These are phyloP conservation scores for Ianthella basta DNA, from an alignment of 37 sponge, comb jelly and placozoan genomes.

Conservation along the genomic window DNA sequence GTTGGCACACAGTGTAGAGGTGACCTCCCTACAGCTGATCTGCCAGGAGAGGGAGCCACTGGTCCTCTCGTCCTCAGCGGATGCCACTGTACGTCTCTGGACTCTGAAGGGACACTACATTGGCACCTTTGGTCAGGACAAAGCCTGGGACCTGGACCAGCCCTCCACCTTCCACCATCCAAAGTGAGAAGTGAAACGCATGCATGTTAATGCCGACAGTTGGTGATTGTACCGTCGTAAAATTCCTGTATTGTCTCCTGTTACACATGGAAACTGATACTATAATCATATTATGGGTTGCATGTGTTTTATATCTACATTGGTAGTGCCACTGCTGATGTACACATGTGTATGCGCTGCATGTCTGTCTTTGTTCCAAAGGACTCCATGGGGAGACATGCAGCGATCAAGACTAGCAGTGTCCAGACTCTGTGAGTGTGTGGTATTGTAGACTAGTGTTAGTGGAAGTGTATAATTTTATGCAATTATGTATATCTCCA, in stretches of 20 bases:
- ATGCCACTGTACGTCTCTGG: constrained; percentile 88
- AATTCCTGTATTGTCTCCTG: too few relatives aligned
- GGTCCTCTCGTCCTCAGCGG: constrained; percentile 80
- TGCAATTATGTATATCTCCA: neutral
- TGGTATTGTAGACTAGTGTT: neutral
- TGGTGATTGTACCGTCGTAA: neutral
- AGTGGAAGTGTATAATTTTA: neutral
- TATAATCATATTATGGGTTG: too few relatives aligned
- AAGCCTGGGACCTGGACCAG: constrained; percentile 48
- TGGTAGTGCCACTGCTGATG: too few relatives aligned
- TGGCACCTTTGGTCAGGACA: constrained; percentile 92
- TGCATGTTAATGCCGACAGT: neutral
- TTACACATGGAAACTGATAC: too few relatives aligned
- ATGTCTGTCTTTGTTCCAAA: neutral
- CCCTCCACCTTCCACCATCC: constrained; percentile 72
- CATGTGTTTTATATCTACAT: too few relatives aligned
- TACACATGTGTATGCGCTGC: too few relatives aligned
- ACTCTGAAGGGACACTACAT: constrained; percentile 81
- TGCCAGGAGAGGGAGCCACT: constrained; percentile 56
- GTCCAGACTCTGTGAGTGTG: neutral
- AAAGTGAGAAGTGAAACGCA: constrained; percentile 25
- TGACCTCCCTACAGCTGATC: constrained; percentile 66
- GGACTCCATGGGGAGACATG: constrained; percentile 40
- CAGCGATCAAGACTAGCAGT: neutral
- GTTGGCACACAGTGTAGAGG: constrained; percentile 81